These are phyloP conservation scores for Hydropotes inermis DNA, from an alignment of 2,113 vertebrate species.

Conservation along the genomic window DNA sequence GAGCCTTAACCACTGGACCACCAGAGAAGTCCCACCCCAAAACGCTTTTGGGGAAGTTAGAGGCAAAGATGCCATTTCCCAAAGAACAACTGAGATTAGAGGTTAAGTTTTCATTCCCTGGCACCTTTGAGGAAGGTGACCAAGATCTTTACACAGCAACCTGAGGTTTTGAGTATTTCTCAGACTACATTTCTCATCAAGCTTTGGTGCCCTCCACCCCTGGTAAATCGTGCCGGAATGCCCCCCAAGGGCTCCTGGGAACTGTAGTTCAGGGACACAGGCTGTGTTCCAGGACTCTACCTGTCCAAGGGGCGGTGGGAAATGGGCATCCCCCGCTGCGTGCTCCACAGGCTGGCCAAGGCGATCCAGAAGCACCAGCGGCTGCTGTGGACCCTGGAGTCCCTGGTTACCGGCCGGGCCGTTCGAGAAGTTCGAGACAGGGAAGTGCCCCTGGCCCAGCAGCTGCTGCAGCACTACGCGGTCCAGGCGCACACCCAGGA, in stretches of 20 bases:
- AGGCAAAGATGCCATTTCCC: background rate
- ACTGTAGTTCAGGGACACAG: background rate
- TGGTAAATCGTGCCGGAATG: background rate
- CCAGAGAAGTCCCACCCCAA: background rate
- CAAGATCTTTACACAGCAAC: background rate
- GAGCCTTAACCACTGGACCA: background rate
- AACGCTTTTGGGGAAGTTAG: background rate
- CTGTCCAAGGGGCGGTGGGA: background rate
- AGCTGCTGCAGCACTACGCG: slow-evolving; percentile 77
- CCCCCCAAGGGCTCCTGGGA: background rate
- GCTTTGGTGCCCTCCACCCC: background rate
- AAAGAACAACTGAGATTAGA: background rate
- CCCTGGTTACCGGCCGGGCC: slow-evolving; percentile 75
- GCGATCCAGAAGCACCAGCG: slow-evolving; percentile 78
- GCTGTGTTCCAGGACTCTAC: no score
- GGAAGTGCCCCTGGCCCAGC: slow-evolving; percentile 74
- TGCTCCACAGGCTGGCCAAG: slow-evolving; percentile 72
- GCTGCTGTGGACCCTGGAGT: slow-evolving; percentile 78
- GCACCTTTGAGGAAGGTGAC: background rate
- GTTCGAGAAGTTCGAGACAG: slow-evolving; percentile 75
- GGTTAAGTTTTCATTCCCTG: background rate
- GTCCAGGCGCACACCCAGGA: slow-evolving; percentile 75
- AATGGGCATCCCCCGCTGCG: background rate
- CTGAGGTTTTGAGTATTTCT: background rate
- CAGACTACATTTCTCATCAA: background rate